Evolutionary conservation across 2,113 vertebrate genomes (phyloP).

Genomic region (Myrmecobius fasciatus): DNA sequence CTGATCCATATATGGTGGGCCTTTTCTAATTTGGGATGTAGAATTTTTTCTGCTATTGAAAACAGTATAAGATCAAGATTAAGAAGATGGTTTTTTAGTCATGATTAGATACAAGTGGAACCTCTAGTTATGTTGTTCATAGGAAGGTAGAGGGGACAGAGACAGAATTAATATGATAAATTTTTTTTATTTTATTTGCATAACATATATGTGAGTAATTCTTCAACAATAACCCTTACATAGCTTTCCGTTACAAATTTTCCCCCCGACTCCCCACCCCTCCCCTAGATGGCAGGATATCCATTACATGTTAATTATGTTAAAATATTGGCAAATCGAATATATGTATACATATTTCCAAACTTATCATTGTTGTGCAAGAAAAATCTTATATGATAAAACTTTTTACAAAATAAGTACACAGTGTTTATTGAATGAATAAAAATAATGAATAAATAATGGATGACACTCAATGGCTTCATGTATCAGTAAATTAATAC

Average conservation of each 20-base stretch:
- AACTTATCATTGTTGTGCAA: too few relatives aligned
- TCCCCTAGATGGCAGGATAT: too few relatives aligned
- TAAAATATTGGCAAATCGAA: too few relatives aligned
- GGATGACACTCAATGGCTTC: background rate
- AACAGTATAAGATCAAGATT: slow-evolving; percentile 15
- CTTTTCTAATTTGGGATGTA: background rate
- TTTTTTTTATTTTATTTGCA: too few relatives aligned
- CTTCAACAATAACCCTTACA: too few relatives aligned
- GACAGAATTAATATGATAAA: slow-evolving; percentile 17
- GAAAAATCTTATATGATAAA: too few relatives aligned
- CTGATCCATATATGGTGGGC: background rate
- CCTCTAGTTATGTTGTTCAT: slow-evolving; percentile 5
- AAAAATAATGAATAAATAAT: background rate
- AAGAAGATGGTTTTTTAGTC: background rate
- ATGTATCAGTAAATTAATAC: background rate
- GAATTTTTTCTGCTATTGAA: slow-evolving; percentile 37
- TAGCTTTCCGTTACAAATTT: too few relatives aligned
- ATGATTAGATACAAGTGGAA: slow-evolving; percentile 25
- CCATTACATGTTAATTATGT: too few relatives aligned
- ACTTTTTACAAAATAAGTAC: background rate
- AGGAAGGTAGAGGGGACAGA: background rate
- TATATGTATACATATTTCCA: too few relatives aligned
- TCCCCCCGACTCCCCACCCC: too few relatives aligned
- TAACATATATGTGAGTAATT: too few relatives aligned
- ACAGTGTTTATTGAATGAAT: slow-evolving; percentile 5